Percentiles rank a stretch among this genome's conserved stretches.
Conservation (phyloP, 2,888 invertebrate genomes). For the Ormyrus labotus region DNA sequence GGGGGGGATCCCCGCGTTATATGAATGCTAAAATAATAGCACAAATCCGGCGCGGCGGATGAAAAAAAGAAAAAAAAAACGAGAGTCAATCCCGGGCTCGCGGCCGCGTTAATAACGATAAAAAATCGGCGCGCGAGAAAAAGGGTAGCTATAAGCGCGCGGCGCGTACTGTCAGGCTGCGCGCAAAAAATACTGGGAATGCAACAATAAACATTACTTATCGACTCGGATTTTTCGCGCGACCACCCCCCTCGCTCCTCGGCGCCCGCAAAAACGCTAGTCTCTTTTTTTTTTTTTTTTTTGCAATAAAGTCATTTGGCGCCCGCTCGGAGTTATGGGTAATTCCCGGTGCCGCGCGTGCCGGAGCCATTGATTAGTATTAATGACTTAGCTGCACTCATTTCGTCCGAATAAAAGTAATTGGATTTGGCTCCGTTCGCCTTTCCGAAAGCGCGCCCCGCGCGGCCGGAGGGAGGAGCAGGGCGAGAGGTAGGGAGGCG, state of each 20-base stretch:
- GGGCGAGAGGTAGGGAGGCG: conserved; percentile 31
- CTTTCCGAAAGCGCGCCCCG: conserved; percentile 59
- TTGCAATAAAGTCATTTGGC: conserved; percentile 75
- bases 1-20: conserved; percentile 8
- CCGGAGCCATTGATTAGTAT: conserved; percentile 75
- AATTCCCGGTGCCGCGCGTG: conserved; percentile 66
- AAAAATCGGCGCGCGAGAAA: conserved; percentile 56
- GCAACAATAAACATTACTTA: conserved; percentile 76
- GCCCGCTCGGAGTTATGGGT: conserved; percentile 73
- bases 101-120: conserved; percentile 51
- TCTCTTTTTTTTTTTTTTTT: conserved; percentile 60
- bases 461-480: neutral
- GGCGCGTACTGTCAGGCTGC: conserved; percentile 36
- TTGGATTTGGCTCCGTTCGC: conserved; percentile 74
- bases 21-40: too few relatives aligned
- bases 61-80: conserved; percentile 67
- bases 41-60: conserved; percentile 52
- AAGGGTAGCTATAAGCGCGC: conserved; percentile 26
- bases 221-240: conserved; percentile 73
- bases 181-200: conserved; percentile 65
- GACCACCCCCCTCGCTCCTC: conserved; percentile 49
- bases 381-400: conserved; percentile 76
- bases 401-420: conserved; percentile 76
- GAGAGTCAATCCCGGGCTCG: conserved; percentile 49
- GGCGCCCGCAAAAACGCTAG: conserved; percentile 68